These are phyloP conservation scores for Sturnus vulgaris DNA, from an alignment of 2,113 vertebrate genomes.

Conservation along the genomic window DNA sequence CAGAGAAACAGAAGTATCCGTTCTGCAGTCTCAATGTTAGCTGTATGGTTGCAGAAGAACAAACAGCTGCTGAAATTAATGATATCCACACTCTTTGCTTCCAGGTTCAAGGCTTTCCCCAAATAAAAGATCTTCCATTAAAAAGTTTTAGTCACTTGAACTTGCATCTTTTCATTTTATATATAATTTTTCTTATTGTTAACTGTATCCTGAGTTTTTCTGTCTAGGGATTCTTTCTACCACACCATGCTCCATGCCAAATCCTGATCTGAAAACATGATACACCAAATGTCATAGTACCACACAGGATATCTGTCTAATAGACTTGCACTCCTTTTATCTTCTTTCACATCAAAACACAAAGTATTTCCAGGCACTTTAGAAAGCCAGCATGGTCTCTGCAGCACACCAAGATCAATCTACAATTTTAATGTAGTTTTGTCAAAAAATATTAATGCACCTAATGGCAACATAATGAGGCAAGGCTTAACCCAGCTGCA, in stretches of 20 bases:
- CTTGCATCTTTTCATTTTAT: background rate
- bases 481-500: constrained; percentile 42
- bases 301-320: background rate
- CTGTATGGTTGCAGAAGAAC: background rate
- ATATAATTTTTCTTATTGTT: background rate
- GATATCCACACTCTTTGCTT: background rate
- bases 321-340: background rate
- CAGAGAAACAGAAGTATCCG: background rate
- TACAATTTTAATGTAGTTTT: constrained; percentile 36
- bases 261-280: background rate
- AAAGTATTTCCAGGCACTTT: background rate
- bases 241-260: background rate
- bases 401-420: background rate
- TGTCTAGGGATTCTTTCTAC: background rate
- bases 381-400: constrained; percentile 17
- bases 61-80: background rate
- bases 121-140: background rate
- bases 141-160: background rate
- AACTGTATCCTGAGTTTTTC: background rate
- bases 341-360: background rate
- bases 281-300: background rate
- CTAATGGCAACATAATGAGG: constrained; percentile 50
- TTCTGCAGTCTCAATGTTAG: background rate
- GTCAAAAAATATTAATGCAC: constrained; percentile 34
- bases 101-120: background rate